These are phyloP conservation scores for Acrossocheilus fasciatus DNA, from an alignment of 2,797 vertebrate genomes.

Conservation along the genomic window DNA sequence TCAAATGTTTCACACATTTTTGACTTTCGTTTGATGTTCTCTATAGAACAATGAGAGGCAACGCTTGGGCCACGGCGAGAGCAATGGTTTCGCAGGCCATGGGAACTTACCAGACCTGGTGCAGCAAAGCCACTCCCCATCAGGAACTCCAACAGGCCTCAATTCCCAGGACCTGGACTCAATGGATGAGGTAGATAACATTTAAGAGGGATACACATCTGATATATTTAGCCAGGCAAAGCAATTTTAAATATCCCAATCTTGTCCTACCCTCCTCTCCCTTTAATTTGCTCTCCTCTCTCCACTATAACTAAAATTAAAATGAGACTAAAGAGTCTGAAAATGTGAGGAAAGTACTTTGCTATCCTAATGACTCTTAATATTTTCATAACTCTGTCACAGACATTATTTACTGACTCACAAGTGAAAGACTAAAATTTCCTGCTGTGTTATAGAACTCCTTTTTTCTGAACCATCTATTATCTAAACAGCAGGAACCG, in stretches of 20 bases:
- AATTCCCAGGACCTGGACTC: constrained; percentile 88
- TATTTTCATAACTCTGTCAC: neutral
- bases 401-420: constrained; percentile 10
- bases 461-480: neutral
- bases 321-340: neutral
- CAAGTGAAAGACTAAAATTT: neutral
- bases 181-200: constrained; percentile 87
- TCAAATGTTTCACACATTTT: neutral
- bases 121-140: constrained; percentile 95
- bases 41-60: constrained; percentile 89
- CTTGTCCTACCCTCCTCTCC: neutral
- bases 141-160: constrained; percentile 88
- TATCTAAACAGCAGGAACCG: constrained; percentile 12
- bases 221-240: constrained; percentile 19
- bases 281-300: neutral
- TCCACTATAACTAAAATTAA: neutral
- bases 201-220: constrained; percentile 3
- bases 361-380: neutral
- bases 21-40: neutral
- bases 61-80: constrained; percentile 88
- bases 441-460: neutral
- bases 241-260: neutral
- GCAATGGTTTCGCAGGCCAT: constrained; percentile 91
- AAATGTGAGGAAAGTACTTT: neutral
- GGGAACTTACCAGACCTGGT: constrained; percentile 96